Evolutionary conservation across 30 jellyfish, hydroid and myxozoan genomes (phyloP), one percentile per base, ranked within the genome.

Genomic region (Aurelia aurita): DNA sequence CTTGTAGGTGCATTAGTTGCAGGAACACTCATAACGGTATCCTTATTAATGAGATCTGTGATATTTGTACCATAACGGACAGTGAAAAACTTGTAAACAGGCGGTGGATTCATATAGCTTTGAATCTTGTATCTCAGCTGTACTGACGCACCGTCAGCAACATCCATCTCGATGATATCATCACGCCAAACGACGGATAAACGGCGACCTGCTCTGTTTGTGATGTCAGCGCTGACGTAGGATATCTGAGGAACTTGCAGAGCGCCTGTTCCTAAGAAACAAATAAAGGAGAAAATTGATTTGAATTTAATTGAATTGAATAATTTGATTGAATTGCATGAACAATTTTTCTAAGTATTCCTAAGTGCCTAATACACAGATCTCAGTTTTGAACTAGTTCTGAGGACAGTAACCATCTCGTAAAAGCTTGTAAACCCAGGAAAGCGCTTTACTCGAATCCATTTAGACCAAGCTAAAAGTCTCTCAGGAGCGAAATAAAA

Each of bases 121-220:
- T 79, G 73, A 29, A 94, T 68, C 71, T 89, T 83, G 92, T 88
- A 78, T 54, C 85, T 62, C 23, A 94, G 35, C 47, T 69, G 89
- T 9, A 87, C 93, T 5, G 83, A 61, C 0, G 99, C 82, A 14
- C 95, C 96, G 26, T 94, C 99, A 59, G 95, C 97, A 29, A 94
- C 67, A 67, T 94, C 99, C 43, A 58, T 45, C 65, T 94, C 99
- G 9, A 76, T 74, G 80, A 94, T 94, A 45, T 95, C 99, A 89
- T 89, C 99, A 57, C 99, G 93, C 99, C 99, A 94, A 1, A 95
- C 93, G 22, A 94, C 23, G n/a, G 97, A 76, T 2, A 94, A 86
- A 51, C 99, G 70, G 31, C 88, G 84, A 0, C 97, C 97, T 10
- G 97, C 99, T 57, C 90, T 85, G 89, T 94, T 94, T 16, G 95